Evolutionary conservation across 2,888 invertebrate genomes (phyloP), one percentile per base, ranked within the genome.

Genomic region (Agrenia bidenticulata): DNA sequence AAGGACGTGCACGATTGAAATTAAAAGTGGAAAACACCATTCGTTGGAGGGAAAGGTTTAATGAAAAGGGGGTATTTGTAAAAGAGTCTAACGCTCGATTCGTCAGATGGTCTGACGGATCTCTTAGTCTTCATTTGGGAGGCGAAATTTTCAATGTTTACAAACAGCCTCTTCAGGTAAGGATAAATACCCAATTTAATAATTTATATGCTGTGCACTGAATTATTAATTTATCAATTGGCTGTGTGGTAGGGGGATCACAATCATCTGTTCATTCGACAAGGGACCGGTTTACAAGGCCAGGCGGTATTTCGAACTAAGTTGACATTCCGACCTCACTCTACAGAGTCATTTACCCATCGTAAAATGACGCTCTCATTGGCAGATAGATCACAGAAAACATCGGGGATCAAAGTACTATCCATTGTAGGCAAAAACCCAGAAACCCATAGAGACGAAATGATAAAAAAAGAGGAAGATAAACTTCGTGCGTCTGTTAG

Each of bases 111-210:
- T 96, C 97, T 0, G 99, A 99, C 80, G 98, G 98, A 26, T 95
- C 94, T 76, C 90, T 96, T 87, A 96, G 97, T 15, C 83, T 99
- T 32, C 95, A 98, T 80, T 85, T 99, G 63, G 99, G 99, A 24
- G 89, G 91, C 37, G 99, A 99, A 84, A 94, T 98, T 74, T 99
- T 99, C 80, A 98, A 99, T 80, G 92, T 99, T 0, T 94, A 97
- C 80, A 90, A 91, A 75, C 95, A 96, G 80, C 92, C 94, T 0
- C 81, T 94, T 15, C 91, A 91, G 78, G 87, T 87, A 77, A 81
- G 37, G 17, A 50, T 19, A n/a, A 63, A 62, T n/a, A 60, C n/a
- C n/a, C n/a, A n/a, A n/a, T n/a, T n/a, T n/a, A n/a, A n/a, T n/a
- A n/a, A n/a, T 55, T 67, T 56, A 59, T 66, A 42, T 59, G 23